phyloP scores from a whole-genome alignment of 1,140 invertebrate genomes.

The Leptinotarsa lineolata region DNA sequence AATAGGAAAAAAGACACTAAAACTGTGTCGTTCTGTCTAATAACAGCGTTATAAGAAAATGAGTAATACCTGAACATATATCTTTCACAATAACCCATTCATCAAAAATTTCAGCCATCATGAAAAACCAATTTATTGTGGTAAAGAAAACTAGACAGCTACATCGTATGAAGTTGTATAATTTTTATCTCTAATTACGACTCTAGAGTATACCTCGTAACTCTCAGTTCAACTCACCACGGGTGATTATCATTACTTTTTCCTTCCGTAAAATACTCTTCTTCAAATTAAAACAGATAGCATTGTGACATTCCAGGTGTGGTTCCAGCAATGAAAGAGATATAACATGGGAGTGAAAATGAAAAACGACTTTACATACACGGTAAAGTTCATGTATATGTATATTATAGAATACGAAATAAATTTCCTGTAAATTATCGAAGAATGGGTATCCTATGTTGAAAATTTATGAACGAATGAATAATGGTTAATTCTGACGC shows the following conservation, averaged over 20 bases:
- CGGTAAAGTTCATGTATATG: neutral
- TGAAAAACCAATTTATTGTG: no score
- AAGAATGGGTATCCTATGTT: neutral
- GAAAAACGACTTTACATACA: neutral
- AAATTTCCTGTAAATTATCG: neutral
- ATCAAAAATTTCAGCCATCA: no score
- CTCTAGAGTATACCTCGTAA: neutral
- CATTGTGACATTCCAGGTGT: constrained; percentile 5
- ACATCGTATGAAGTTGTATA: no score
- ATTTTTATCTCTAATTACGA: neutral
- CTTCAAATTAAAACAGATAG: constrained; percentile 8
- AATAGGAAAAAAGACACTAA: no score
- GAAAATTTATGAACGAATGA: neutral
- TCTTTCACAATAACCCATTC: no score
- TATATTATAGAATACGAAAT: neutral
- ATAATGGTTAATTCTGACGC: neutral
- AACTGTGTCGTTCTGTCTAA: no score
- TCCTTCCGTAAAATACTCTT: constrained; percentile 3
- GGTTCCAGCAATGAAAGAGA: neutral
- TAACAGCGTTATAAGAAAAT: no score
- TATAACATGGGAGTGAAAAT: constrained; percentile 1
- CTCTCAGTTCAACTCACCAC: neutral
- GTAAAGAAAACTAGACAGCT: no score
- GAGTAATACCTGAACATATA: no score
- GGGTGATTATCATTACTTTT: neutral